Conservation (phyloP, 2,888 invertebrate species). For the Epinotia bilunana region DNA sequence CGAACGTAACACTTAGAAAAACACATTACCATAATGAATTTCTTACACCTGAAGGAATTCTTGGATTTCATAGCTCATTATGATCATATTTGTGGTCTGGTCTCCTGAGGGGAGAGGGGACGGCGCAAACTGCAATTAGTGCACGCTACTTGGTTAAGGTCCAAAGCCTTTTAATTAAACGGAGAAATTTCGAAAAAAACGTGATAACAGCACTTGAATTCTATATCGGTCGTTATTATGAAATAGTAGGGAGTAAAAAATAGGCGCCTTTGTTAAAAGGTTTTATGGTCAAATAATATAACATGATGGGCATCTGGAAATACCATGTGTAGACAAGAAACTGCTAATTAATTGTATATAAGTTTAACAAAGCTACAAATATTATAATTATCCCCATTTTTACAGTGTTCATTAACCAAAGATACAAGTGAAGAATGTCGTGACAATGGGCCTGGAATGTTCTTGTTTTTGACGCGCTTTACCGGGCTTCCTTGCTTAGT, state of each 20-base stretch:
- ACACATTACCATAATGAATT: constrained; percentile 38
- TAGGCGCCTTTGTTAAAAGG: not conserved
- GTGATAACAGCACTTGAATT: not conserved
- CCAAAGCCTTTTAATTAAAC: constrained; percentile 21
- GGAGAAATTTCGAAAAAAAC: not conserved
- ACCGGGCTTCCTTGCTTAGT: not conserved
- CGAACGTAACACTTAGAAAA: constrained; percentile 44
- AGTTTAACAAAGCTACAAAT: not conserved
- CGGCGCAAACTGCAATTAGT: constrained; percentile 24
- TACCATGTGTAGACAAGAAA: too few relatives aligned
- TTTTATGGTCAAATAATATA: not conserved
- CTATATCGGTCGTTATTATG: not conserved
- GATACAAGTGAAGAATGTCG: not conserved
- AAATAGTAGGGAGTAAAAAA: not conserved
- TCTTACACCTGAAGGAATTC: constrained; percentile 37
- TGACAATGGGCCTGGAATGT: not conserved
- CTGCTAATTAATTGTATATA: not conserved
- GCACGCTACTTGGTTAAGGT: constrained; percentile 37
- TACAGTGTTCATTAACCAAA: not conserved
- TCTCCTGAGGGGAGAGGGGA: constrained; percentile 21
- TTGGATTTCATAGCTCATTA: constrained; percentile 40
- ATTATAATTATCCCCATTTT: not conserved
- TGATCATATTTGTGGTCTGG: constrained; percentile 28
- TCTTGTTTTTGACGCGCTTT: not conserved
- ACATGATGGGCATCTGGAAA: not conserved